Percentiles rank a stretch among this genome's conserved stretches.
Conservation (phyloP, 1,140 invertebrate genomes). For the Mycetomoellerius zeteki region DNA sequence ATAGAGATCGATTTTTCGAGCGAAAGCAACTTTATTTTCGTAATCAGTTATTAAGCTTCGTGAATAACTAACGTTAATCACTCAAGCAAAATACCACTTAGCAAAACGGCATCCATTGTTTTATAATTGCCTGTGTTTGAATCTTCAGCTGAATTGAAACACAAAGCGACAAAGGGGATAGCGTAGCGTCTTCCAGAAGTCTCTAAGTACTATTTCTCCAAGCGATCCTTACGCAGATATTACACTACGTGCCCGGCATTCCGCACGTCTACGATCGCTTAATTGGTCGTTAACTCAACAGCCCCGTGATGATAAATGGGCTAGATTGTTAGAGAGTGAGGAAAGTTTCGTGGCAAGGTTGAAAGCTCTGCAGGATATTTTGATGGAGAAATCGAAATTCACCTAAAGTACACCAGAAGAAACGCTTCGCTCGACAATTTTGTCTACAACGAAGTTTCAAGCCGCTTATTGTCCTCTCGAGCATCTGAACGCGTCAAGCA, state of each 20-base stretch:
- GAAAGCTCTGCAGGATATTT: conserved; percentile 60
- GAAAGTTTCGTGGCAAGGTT: conserved; percentile 64
- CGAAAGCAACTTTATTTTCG: neutral
- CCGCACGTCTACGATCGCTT: conserved; percentile 74
- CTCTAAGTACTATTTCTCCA: conserved; percentile 43
- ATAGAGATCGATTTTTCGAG: neutral
- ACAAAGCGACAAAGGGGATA: conserved; percentile 50
- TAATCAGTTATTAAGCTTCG: neutral
- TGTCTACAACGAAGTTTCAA: conserved; percentile 6
- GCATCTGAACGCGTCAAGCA: neutral
- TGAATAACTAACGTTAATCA: conserved; percentile 17
- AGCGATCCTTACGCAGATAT: conserved; percentile 70
- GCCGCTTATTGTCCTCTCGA: conserved; percentile 3
- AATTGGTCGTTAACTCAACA: conserved; percentile 80
- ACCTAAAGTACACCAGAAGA: conserved; percentile 2
- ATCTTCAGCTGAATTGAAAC: conserved; percentile 42
- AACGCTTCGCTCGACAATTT: conserved; percentile 19
- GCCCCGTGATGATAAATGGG: conserved; percentile 75
- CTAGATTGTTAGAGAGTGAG: conserved; percentile 53
- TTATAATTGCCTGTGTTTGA: conserved; percentile 38
- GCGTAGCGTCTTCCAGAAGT: conserved; percentile 34
- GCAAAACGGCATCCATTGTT: conserved; percentile 31
- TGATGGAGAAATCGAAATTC: conserved; percentile 53
- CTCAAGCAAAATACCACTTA: neutral
- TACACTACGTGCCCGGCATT: conserved; percentile 78